These are phyloP conservation scores for Rhombomys opimus DNA, from an alignment of 2,113 vertebrate species.

Conservation along the genomic window DNA sequence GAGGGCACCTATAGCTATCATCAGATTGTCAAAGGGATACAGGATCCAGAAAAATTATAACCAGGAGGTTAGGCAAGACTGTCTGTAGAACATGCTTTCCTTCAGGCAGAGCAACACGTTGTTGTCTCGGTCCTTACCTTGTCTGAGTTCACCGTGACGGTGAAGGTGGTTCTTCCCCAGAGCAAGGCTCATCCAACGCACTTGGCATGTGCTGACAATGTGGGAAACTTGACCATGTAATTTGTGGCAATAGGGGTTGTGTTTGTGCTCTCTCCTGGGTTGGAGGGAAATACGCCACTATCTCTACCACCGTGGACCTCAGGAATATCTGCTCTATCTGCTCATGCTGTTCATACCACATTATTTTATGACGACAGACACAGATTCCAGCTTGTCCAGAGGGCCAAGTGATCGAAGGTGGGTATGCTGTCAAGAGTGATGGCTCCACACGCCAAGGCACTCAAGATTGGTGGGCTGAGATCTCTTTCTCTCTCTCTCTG, in stretches of 20 bases:
- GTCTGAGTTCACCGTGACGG: not conserved
- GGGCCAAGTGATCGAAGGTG: not conserved
- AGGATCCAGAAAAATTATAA: not conserved
- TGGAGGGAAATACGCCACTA: fast-evolving
- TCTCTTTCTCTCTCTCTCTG: not conserved
- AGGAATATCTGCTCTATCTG: not conserved
- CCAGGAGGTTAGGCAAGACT: not conserved
- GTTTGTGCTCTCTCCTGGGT: not conserved
- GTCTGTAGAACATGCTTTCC: not conserved
- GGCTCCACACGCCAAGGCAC: not conserved
- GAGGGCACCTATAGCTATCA: not conserved
- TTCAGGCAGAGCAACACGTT: not conserved
- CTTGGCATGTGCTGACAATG: not conserved
- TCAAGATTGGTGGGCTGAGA: not conserved
- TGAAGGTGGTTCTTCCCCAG: not conserved
- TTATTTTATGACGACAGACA: not conserved
- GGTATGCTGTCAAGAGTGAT: not conserved
- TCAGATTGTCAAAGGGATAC: not conserved
- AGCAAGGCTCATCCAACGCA: not conserved
- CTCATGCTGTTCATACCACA: no score
- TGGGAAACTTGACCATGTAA: not conserved
- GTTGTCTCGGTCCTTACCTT: not conserved
- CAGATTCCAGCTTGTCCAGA: not conserved
- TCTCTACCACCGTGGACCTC: not conserved
- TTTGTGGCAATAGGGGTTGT: not conserved